A percentile compares a stretch with the other conserved stretches of the same genome.
Evolutionary conservation across 2,113 vertebrate genomes (phyloP).

Genomic region (Polypterus senegalus): DNA sequence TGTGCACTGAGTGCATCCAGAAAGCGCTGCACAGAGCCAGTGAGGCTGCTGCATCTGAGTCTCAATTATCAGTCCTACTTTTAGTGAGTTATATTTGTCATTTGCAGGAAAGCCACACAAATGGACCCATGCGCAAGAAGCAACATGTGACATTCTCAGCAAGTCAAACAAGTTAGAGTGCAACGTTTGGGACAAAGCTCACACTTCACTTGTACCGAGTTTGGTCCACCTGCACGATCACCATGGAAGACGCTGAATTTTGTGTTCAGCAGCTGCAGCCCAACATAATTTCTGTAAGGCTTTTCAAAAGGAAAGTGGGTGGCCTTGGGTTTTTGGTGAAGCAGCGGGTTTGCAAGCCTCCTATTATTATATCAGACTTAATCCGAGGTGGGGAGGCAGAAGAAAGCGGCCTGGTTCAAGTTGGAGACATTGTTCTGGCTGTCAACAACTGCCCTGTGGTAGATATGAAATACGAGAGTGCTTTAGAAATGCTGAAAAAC

Average conservation of each 20-base stretch:
- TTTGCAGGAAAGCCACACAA: too few relatives aligned
- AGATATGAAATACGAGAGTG: constrained; percentile 76
- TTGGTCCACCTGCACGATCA: constrained; percentile 9
- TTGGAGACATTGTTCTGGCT: constrained; percentile 85
- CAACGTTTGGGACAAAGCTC: too few relatives aligned
- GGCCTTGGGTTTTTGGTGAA: constrained; percentile 93
- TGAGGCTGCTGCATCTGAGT: too few relatives aligned
- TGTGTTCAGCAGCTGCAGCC: constrained; percentile 90
- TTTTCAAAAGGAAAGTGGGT: constrained; percentile 87
- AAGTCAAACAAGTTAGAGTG: too few relatives aligned
- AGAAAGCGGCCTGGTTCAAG: constrained; percentile 89
- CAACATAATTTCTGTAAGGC: constrained; percentile 90
- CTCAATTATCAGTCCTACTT: too few relatives aligned
- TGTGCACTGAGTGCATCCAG: too few relatives aligned
- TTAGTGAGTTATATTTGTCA: too few relatives aligned
- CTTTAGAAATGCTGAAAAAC: constrained; percentile 79
- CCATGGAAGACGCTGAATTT: constrained; percentile 78
- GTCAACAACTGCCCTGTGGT: constrained; percentile 88
- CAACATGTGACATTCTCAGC: too few relatives aligned
- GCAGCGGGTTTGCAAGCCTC: constrained; percentile 81
- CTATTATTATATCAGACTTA: constrained; percentile 84
- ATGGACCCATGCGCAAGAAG: too few relatives aligned
- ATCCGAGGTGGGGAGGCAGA: constrained; percentile 86
- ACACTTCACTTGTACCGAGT: too few relatives aligned
- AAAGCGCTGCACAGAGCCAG: too few relatives aligned